Evolutionary conservation across 1,140 invertebrate species (phyloP).

Genomic region (Drosophila chauvacae): DNA sequence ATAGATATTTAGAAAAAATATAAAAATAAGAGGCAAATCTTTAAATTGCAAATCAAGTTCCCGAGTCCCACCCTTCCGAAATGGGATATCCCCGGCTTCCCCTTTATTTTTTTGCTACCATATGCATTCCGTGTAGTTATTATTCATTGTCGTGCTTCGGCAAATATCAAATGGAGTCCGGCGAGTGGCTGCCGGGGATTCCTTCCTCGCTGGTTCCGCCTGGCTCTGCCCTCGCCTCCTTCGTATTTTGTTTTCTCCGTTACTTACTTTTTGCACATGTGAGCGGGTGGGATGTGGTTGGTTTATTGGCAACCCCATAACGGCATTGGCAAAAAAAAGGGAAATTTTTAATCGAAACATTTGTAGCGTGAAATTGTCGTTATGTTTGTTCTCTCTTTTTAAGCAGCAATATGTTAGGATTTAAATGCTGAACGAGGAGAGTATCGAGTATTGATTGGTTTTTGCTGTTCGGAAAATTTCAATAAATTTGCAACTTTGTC

Average conservation of each 20-base stretch:
- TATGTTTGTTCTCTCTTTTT: slow-evolving; percentile 54
- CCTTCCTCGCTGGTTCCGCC: slow-evolving; percentile 15
- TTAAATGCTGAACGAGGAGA: slow-evolving; percentile 44
- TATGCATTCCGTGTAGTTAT: slow-evolving; percentile 75
- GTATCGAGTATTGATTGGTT: slow-evolving; percentile 45
- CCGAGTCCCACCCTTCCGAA: slow-evolving; percentile 10
- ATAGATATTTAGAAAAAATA: slow-evolving; percentile 1
- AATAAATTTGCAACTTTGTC: slow-evolving; percentile 42
- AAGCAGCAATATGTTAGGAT: slow-evolving; percentile 73
- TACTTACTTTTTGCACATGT: slow-evolving; percentile 59
- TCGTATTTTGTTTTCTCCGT: slow-evolving; percentile 35
- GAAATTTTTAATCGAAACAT: slow-evolving; percentile 75
- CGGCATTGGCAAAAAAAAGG: slow-evolving; percentile 35
- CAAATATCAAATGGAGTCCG: slow-evolving; percentile 77
- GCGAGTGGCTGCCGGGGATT: slow-evolving; percentile 48
- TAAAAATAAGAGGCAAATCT: slow-evolving; percentile 8
- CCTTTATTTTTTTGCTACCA: slow-evolving; percentile 56
- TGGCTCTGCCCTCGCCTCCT: slow-evolving; percentile 6
- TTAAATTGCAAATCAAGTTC: slow-evolving; percentile 24
- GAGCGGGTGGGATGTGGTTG: slow-evolving; percentile 49
- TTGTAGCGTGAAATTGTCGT: slow-evolving; percentile 80
- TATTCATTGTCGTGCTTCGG: slow-evolving; percentile 78
- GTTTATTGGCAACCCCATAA: slow-evolving; percentile 62
- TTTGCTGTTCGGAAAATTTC: slow-evolving; percentile 23
- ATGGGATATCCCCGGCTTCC: slow-evolving; percentile 13